Evolutionary conservation across 2,888 invertebrate genomes (phyloP).

Genomic region (Arenicola marina): DNA sequence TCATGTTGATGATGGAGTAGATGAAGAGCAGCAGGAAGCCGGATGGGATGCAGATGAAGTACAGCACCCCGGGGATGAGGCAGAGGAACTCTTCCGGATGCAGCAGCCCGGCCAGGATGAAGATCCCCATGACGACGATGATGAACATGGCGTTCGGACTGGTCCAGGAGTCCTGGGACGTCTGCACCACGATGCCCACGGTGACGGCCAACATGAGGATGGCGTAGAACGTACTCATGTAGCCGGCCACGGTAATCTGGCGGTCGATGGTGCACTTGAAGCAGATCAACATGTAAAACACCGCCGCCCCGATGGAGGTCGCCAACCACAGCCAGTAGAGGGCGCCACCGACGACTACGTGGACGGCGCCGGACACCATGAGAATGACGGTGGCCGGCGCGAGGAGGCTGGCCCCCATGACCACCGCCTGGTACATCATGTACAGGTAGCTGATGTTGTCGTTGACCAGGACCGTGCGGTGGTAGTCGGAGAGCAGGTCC

Average conservation of each 20-base stretch:
- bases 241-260: slow-evolving; percentile 47
- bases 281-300: slow-evolving; percentile 45
- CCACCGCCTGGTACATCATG: slow-evolving; percentile 44
- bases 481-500: slow-evolving; percentile 70
- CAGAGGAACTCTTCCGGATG: slow-evolving; percentile 57
- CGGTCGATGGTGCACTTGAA: slow-evolving; percentile 40
- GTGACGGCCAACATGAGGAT: slow-evolving; percentile 56
- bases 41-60: slow-evolving; percentile 56
- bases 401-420: slow-evolving; percentile 42
- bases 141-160: slow-evolving; percentile 55
- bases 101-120: slow-evolving; percentile 42
- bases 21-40: slow-evolving; percentile 56
- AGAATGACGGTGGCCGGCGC: slow-evolving; percentile 55
- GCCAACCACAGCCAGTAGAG: slow-evolving; percentile 43
- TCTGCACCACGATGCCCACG: slow-evolving; percentile 86
- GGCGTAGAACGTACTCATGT: slow-evolving; percentile 74
- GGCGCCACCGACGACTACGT: slow-evolving; percentile 42
- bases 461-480: slow-evolving; percentile 41
- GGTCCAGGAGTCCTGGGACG: slow-evolving; percentile 38
- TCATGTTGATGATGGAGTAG: slow-evolving; percentile 55
- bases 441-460: slow-evolving; percentile 48
- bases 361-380: slow-evolving; percentile 55
- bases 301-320: slow-evolving; percentile 42
- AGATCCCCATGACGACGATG: slow-evolving; percentile 41
- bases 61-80: slow-evolving; percentile 44